phyloP scores from a whole-genome alignment of 2,113 vertebrate species.

The Nesogale talazaci region DNA sequence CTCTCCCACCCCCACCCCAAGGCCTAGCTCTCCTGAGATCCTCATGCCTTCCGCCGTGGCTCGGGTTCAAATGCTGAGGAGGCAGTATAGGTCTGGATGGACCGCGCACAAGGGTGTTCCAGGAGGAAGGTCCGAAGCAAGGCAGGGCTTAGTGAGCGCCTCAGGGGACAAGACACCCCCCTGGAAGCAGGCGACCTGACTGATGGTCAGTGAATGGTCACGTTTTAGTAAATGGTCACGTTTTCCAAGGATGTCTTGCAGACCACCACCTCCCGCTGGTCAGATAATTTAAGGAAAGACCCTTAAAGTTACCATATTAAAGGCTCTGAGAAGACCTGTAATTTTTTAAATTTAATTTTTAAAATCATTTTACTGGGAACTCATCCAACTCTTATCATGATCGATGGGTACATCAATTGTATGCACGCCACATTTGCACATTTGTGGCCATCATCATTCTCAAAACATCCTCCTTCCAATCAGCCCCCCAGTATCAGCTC shows the following conservation, averaged over 20 bases:
- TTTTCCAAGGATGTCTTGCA: neutral
- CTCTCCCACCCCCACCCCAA: slow-evolving; percentile 53
- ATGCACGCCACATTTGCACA: too few species aligned
- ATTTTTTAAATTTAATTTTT: too few species aligned
- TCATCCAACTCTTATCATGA: too few species aligned
- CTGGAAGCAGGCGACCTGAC: too few species aligned
- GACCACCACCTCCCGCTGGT: neutral
- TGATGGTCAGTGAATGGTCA: neutral
- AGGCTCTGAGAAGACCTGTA: neutral
- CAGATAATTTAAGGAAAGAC: neutral
- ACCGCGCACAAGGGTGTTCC: slow-evolving; percentile 65
- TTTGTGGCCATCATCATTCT: too few species aligned
- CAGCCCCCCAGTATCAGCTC: too few species aligned
- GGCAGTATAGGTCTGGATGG: slow-evolving; percentile 86
- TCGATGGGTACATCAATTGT: too few species aligned
- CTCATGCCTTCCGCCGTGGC: slow-evolving; percentile 73
- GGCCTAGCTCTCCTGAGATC: slow-evolving; percentile 72
- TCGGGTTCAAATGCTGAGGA: slow-evolving; percentile 82
- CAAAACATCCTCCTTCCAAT: too few species aligned
- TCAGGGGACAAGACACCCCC: neutral
- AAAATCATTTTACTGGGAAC: too few species aligned
- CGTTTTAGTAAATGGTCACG: neutral
- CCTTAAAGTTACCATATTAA: neutral
- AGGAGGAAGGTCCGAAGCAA: slow-evolving; percentile 13
- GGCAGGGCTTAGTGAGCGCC: neutral